phyloP scores from a whole-genome alignment of 2,797 vertebrate genomes.

The Acrocephalus scirpaceus region DNA sequence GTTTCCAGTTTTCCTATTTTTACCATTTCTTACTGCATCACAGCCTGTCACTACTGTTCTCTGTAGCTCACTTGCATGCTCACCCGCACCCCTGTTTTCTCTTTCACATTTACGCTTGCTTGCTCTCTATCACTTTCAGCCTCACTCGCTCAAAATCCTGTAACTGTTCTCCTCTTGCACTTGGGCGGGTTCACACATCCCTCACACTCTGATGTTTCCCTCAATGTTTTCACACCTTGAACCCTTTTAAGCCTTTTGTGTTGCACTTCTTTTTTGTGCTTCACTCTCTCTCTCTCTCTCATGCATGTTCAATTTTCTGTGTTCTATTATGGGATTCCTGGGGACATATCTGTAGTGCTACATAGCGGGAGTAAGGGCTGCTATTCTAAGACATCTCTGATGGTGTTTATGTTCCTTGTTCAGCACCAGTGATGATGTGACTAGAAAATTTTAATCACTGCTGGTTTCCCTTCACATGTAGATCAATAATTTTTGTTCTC shows the following conservation, averaged over 20 bases:
- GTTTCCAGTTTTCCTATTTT: not conserved
- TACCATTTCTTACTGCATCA: not conserved
- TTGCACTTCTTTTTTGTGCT: not conserved
- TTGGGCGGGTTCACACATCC: not conserved
- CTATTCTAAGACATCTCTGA: not conserved
- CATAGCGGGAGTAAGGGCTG: not conserved
- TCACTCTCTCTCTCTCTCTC: not conserved
- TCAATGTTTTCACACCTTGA: not conserved
- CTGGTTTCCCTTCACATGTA: not conserved
- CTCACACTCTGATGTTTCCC: not conserved
- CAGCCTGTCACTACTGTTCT: not conserved
- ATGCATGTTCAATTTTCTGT: slow-evolving; percentile 15
- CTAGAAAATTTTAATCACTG: slow-evolving; percentile 8
- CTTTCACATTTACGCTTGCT: not conserved
- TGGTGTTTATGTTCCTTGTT: not conserved
- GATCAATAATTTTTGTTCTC: not conserved
- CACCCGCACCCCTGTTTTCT: not conserved
- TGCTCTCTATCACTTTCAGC: not conserved
- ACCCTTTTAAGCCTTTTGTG: slow-evolving; percentile 6
- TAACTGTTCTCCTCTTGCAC: not conserved
- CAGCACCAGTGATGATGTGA: not conserved
- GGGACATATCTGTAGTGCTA: not conserved
- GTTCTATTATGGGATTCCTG: slow-evolving; percentile 26
- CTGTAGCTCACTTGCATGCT: not conserved
- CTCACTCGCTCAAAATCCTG: not conserved